Percentiles rank a stretch among this genome's conserved stretches.
These are phyloP conservation scores for Anticlea derivata DNA, from an alignment of 2,888 invertebrate genomes.

Conservation along the genomic window DNA sequence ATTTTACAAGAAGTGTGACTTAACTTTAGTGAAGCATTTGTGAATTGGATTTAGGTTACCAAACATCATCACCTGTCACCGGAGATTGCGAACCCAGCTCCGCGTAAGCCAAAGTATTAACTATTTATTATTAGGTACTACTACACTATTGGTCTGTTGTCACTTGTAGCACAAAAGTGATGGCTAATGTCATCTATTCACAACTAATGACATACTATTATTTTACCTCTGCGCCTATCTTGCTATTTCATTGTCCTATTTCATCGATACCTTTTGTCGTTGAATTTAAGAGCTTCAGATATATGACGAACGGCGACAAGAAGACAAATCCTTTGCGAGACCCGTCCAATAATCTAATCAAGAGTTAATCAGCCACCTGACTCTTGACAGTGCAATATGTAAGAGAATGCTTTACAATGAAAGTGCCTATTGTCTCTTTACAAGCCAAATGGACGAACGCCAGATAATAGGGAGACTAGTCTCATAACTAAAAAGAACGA, in stretches of 20 bases:
- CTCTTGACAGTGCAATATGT: constrained; percentile 38
- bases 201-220: constrained; percentile 5
- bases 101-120: too few species aligned
- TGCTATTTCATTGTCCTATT: not conserved
- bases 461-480: constrained; percentile 48
- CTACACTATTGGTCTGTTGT: too few species aligned
- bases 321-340: constrained; percentile 26
- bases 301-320: constrained; percentile 19
- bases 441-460: constrained; percentile 42
- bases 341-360: constrained; percentile 31
- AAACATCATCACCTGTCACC: too few species aligned
- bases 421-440: constrained; percentile 21
- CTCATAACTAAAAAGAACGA: constrained; percentile 22
- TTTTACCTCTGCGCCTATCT: not conserved
- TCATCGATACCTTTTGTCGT: not conserved
- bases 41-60: too few species aligned
- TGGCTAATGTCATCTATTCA: constrained; percentile 1
- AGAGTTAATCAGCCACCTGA: constrained; percentile 35
- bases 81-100: too few species aligned
- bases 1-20: not conserved
- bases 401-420: constrained; percentile 39
- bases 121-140: too few species aligned
- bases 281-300: constrained; percentile 4
- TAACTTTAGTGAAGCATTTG: not conserved
- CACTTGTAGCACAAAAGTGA: not conserved